phyloP scores from a whole-genome alignment of 2,797 vertebrate species.

The Onychomys leucogaster region DNA sequence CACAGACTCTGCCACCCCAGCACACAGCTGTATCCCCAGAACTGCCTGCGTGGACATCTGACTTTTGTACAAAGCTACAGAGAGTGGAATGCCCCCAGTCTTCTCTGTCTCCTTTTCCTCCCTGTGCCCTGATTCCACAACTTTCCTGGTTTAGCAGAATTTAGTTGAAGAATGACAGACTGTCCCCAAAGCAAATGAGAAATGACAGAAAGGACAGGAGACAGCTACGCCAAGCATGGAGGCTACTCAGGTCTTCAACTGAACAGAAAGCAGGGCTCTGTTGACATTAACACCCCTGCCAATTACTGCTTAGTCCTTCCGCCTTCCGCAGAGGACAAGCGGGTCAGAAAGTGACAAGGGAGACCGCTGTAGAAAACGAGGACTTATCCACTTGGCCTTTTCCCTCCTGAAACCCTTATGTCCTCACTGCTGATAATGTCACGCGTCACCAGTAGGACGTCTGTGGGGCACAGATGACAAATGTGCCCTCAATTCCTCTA shows the following conservation, averaged over 20 bases:
- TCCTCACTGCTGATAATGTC: constrained; percentile 43
- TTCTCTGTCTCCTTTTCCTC: background rate
- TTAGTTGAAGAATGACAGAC: constrained; percentile 34
- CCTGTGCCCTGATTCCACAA: background rate
- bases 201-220: constrained; percentile 25
- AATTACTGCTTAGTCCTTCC: constrained; percentile 30
- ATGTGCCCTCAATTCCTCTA: background rate
- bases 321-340: background rate
- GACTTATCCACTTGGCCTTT: constrained; percentile 35
- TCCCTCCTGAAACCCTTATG: background rate
- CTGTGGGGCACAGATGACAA: background rate
- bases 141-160: background rate
- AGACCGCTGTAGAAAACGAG: background rate
- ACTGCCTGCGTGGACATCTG: background rate
- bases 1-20: background rate
- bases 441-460: background rate
- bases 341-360: constrained; percentile 22
- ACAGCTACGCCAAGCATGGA: background rate
- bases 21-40: background rate
- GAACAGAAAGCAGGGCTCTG: background rate
- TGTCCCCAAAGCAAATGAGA: background rate
- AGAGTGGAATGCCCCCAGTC: background rate
- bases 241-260: background rate
- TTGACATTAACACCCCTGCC: constrained; percentile 53
- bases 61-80: background rate